phyloP scores from a whole-genome alignment of 1,140 invertebrate species.

The Cotesia chilonis region DNA sequence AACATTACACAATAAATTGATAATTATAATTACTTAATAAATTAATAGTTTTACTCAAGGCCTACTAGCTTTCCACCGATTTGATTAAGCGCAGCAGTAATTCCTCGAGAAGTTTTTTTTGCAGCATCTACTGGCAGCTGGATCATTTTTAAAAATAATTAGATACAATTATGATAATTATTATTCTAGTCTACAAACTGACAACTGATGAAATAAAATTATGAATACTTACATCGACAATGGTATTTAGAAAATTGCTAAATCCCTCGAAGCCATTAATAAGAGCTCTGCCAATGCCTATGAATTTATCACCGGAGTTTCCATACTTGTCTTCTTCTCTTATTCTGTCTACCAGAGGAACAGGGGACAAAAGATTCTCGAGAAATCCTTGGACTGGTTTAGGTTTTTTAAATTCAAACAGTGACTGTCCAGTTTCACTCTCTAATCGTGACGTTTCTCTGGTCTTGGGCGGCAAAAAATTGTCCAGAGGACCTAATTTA shows the following conservation, averaged over 20 bases:
- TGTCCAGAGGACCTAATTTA: slow-evolving; percentile 36
- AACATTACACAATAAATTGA: background rate
- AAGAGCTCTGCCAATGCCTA: slow-evolving; percentile 66
- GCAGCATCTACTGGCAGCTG: slow-evolving; percentile 65
- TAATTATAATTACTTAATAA: slow-evolving; percentile 16
- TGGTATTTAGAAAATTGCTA: slow-evolving; percentile 68
- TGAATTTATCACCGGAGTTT: slow-evolving; percentile 72
- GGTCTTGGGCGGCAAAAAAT: slow-evolving; percentile 40
- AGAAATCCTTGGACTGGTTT: slow-evolving; percentile 46
- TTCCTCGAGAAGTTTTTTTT: slow-evolving; percentile 62
- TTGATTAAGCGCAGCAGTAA: slow-evolving; percentile 66
- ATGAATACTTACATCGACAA: slow-evolving; percentile 64
- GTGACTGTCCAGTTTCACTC: slow-evolving; percentile 45
- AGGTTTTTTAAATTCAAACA: slow-evolving; percentile 47
- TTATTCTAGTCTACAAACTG: slow-evolving; percentile 14
- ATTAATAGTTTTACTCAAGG: slow-evolving; percentile 52
- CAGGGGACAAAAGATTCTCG: slow-evolving; percentile 57
- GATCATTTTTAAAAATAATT: slow-evolving; percentile 36
- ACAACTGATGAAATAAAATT: slow-evolving; percentile 14
- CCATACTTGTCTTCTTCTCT: slow-evolving; percentile 77
- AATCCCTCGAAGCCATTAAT: slow-evolving; percentile 70
- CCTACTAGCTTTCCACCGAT: slow-evolving; percentile 67
- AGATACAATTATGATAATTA: slow-evolving; percentile 19
- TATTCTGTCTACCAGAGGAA: slow-evolving; percentile 75
- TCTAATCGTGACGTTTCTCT: slow-evolving; percentile 52